phyloP scores from a whole-genome alignment of 2,113 vertebrate genomes.

The Lepisosteus osseus region DNA sequence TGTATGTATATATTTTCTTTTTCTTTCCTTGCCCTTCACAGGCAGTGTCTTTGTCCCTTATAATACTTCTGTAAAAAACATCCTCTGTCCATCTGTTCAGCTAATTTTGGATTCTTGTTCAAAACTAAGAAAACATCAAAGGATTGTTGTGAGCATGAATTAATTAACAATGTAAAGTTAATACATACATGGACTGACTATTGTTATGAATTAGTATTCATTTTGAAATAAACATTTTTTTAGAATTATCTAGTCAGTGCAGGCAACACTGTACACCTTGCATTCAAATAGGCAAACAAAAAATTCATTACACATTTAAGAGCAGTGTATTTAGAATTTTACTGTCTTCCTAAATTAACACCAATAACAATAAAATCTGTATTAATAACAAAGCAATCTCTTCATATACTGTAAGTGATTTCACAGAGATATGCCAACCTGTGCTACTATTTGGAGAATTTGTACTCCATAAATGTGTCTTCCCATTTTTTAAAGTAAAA shows the following conservation, averaged over 20 bases:
- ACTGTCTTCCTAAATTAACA: slow-evolving; percentile 41
- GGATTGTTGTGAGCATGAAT: slow-evolving; percentile 54
- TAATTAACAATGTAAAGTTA: slow-evolving; percentile 70
- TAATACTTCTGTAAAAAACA: slow-evolving; percentile 30
- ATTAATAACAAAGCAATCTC: too few relatives aligned
- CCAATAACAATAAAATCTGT: too few relatives aligned
- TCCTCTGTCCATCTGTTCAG: slow-evolving; percentile 56
- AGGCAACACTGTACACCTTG: slow-evolving; percentile 63
- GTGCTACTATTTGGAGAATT: too few relatives aligned
- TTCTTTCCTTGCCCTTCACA: neutral
- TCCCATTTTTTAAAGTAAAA: too few relatives aligned
- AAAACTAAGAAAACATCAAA: slow-evolving; percentile 69
- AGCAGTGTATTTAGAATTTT: slow-evolving; percentile 63
- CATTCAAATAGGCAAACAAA: slow-evolving; percentile 58
- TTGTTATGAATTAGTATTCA: slow-evolving; percentile 66
- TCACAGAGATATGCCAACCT: too few relatives aligned
- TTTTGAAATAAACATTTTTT: slow-evolving; percentile 62
- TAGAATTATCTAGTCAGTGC: slow-evolving; percentile 58
- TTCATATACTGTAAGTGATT: too few relatives aligned
- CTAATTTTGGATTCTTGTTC: slow-evolving; percentile 57
- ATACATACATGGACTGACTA: slow-evolving; percentile 53
- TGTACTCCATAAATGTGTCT: too few relatives aligned
- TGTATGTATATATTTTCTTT: neutral
- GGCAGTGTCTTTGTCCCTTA: too few relatives aligned
- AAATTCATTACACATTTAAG: slow-evolving; percentile 55